These are phyloP conservation scores for Pseudorasbora parva DNA, from an alignment of 2,113 vertebrate species.

Conservation along the genomic window DNA sequence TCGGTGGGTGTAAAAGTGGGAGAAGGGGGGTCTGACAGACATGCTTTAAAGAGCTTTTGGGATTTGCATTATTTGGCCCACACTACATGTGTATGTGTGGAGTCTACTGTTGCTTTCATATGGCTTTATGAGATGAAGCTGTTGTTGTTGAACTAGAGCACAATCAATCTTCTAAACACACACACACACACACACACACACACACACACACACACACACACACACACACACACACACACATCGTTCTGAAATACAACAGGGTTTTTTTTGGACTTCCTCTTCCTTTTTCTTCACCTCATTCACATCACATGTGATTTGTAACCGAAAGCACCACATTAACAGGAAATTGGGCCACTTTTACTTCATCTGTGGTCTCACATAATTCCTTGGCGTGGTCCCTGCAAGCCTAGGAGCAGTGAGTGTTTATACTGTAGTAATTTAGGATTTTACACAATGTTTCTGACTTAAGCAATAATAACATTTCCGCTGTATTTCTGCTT, in stretches of 20 bases:
- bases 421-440: slow-evolving; percentile 18
- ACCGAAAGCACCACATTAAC: slow-evolving; percentile 34
- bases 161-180: background rate
- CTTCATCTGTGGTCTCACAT: slow-evolving; percentile 23
- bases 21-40: slow-evolving; percentile 33
- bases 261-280: slow-evolving; percentile 58
- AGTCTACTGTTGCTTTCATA: slow-evolving; percentile 36
- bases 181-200: background rate
- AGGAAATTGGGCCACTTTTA: slow-evolving; percentile 33
- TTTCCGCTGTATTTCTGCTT: slow-evolving; percentile 10
- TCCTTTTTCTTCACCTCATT: slow-evolving; percentile 21
- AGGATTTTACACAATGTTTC: slow-evolving; percentile 4
- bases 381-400: background rate
- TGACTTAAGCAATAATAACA: background rate
- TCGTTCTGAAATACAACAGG: background rate
- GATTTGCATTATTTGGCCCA: slow-evolving; percentile 16
- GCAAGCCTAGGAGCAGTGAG: background rate
- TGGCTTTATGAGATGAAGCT: slow-evolving; percentile 4
- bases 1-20: background rate
- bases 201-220: no score
- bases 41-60: slow-evolving; percentile 40
- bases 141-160: slow-evolving; percentile 13
- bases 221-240: no score
- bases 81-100: background rate
- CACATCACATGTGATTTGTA: background rate